Evolutionary conservation across 2,888 invertebrate species (phyloP), one percentile per base, ranked within the genome.

Genomic region (Drosophila longiperda): DNA sequence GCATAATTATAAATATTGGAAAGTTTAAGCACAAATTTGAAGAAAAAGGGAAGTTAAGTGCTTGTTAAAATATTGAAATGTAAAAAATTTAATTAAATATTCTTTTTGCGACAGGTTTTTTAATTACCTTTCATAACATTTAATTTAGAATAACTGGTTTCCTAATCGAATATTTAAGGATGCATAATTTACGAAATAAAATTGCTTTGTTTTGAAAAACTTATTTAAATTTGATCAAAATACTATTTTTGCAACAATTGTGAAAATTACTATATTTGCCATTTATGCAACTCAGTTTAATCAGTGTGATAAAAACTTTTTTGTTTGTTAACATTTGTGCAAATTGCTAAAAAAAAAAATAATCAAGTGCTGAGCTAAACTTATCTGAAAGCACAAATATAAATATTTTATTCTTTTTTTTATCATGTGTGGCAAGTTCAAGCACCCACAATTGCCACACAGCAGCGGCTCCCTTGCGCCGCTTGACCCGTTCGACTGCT

Each of bases 401-500:
- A 38, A 33, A 42, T 29, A 26, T 53, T n/a, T 40, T 29, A 29
- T 29, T 29, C 6, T 26, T 26, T 26, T 4, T 26, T 26, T 29
- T 29, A 26, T 38, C 36, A 11, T 49, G 38, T 40, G 55, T 49
- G 45, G 23, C 59, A 80, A 78, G 78, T 78, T 78, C 78, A 78
- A 72, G 76, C 77, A 73, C 62, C 76, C 74, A 65, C 45, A 52
- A 9, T 15, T 48, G 52, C 58, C 33, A 33, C 33, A 33, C 50
- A 26, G 32, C 15, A 36, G 42, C 15, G 33, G 42, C 63, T 6
- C 42, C 57, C 38, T 42, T 34, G 34, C 17, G 20, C 29, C 36
- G 54, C 74, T 42, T 69, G 63, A 78, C 62, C 65, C 71, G 64
- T 72, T 78, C 69, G 71, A 54, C 77, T 65, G 70, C 81, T 78